Evolutionary conservation across 2,797 vertebrate genomes (phyloP).

Genomic region (Syngnathus acus): DNA sequence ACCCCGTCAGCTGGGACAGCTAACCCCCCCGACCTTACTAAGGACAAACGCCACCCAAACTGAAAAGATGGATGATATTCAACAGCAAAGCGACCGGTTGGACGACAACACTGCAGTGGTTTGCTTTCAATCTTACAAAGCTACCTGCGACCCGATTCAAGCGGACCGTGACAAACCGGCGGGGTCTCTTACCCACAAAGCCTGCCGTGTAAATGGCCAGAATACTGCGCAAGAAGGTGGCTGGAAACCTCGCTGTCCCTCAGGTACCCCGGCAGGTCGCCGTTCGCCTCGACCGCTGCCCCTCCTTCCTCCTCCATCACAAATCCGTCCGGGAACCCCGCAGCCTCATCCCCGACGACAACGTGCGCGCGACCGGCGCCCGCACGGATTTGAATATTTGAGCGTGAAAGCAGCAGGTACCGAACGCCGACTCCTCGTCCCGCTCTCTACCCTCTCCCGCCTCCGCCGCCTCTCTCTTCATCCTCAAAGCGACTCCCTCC

Average conservation of each 20-base stretch:
- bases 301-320: conserved; percentile 73
- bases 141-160: too few species aligned
- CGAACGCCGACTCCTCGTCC: conserved; percentile 37
- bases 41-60: neutral
- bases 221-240: conserved; percentile 25
- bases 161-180: conserved; percentile 27
- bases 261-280: conserved; percentile 53
- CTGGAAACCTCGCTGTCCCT: conserved; percentile 45
- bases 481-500: conserved; percentile 24
- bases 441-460: too few species aligned
- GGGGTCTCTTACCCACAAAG: conserved; percentile 58
- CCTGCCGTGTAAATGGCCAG: conserved; percentile 49
- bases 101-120: neutral
- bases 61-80: neutral
- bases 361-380: conserved; percentile 14
- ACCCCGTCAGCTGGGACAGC: too few species aligned
- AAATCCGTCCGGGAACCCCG: conserved; percentile 31
- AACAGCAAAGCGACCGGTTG: neutral
- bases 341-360: neutral
- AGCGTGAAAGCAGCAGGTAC: conserved; percentile 61
- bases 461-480: conserved; percentile 21
- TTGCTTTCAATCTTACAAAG: too few species aligned
- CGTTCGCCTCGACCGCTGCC: conserved; percentile 56
- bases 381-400: conserved; percentile 49
- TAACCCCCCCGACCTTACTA: neutral